Conservation (phyloP, 2,797 vertebrate genomes). For the Scolopax rusticola region DNA sequence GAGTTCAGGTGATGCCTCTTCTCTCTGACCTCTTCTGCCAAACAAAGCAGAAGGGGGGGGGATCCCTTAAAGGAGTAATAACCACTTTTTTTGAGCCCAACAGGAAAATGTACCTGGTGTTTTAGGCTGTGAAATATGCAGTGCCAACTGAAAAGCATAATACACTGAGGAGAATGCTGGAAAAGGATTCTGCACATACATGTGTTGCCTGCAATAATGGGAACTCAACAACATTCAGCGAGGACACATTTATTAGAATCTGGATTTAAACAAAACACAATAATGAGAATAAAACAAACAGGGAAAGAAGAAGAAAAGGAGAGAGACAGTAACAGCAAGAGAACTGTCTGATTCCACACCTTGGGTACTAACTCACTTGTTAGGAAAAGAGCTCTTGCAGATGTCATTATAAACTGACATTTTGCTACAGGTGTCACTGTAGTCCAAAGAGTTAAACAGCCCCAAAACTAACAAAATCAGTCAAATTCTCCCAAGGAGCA, state of each 20-base stretch:
- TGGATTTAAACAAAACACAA: neutral
- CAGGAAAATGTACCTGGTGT: neutral
- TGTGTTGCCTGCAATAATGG: neutral
- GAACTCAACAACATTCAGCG: neutral
- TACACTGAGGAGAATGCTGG: neutral
- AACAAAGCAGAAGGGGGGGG: conserved; percentile 10
- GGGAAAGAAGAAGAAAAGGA: neutral
- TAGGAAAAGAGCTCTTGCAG: neutral
- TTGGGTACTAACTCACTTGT: neutral
- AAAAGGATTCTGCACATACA: accelerated
- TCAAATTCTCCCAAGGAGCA: conserved; percentile 14
- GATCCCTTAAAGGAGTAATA: conserved; percentile 30
- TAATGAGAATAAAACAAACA: neutral
- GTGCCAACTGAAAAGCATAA: neutral
- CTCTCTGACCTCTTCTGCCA: conserved; percentile 48
- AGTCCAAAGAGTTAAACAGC: conserved; percentile 2
- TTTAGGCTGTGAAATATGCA: neutral
- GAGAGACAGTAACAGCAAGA: neutral
- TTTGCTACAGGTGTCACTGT: neutral
- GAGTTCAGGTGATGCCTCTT: conserved; percentile 63
- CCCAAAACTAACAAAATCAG: conserved; percentile 39
- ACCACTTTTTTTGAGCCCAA: neutral
- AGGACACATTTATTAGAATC: neutral
- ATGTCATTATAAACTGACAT: neutral
- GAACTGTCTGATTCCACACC: neutral